Percentiles rank a stretch among this genome's conserved stretches.
These are phyloP conservation scores for Plagodis dolabraria DNA, from an alignment of 2,888 invertebrate genomes.

Conservation along the genomic window DNA sequence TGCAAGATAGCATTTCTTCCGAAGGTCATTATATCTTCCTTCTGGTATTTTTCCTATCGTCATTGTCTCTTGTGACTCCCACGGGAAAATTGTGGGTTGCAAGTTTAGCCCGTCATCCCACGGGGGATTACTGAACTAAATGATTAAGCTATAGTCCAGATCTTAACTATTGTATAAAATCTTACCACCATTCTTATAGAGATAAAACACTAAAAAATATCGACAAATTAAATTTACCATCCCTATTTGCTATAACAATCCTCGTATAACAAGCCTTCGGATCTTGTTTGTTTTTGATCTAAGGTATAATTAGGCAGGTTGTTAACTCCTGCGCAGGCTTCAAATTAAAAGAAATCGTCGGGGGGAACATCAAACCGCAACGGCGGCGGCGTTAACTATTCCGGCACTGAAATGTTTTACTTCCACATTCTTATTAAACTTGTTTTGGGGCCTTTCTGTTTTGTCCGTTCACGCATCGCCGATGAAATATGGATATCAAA, in stretches of 20 bases:
- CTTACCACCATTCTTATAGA: too few species aligned
- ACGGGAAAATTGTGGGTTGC: too few species aligned
- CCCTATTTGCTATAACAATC: conserved; percentile 31
- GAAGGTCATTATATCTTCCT: too few species aligned
- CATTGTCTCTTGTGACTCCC: too few species aligned
- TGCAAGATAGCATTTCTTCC: too few species aligned
- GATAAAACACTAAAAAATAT: neutral
- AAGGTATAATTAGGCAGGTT: conserved; percentile 81
- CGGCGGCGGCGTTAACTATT: conserved; percentile 77
- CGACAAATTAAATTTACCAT: conserved; percentile 6
- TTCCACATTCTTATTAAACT: conserved; percentile 83
- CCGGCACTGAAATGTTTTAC: conserved; percentile 82
- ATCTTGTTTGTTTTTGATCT: conserved; percentile 76
- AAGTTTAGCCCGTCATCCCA: too few species aligned
- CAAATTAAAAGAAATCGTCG: conserved; percentile 81
- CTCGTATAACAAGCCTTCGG: conserved; percentile 47
- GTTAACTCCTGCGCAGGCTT: conserved; percentile 78
- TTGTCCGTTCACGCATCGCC: conserved; percentile 58
- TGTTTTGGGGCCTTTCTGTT: conserved; percentile 74
- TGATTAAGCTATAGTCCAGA: too few species aligned
- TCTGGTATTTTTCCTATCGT: too few species aligned
- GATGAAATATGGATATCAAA: conserved; percentile 30
- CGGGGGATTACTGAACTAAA: too few species aligned
- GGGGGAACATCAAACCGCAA: conserved; percentile 67
- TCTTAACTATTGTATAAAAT: too few species aligned